phyloP scores from a whole-genome alignment of 2,113 vertebrate species.

The Phalacrocorax aristotelis region DNA sequence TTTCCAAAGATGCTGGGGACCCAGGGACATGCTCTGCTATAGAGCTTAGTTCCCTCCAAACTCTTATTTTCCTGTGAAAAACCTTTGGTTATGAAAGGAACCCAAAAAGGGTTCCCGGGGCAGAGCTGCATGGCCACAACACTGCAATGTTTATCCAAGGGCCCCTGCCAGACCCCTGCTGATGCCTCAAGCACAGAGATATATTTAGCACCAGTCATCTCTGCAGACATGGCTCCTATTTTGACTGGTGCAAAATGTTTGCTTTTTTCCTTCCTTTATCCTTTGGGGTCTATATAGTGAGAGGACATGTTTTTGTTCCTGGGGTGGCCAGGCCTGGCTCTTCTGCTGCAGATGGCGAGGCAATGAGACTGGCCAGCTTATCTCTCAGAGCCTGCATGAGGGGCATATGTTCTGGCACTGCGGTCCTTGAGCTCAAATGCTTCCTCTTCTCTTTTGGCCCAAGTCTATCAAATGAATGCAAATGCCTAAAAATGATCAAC shows the following conservation, averaged over 20 bases:
- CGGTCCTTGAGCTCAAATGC: neutral
- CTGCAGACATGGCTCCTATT: neutral
- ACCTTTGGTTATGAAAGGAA: neutral
- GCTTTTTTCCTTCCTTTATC: neutral
- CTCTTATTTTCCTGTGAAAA: neutral
- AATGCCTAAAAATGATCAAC: neutral
- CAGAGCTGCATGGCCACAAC: neutral
- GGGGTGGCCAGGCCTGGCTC: neutral
- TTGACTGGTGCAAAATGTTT: neutral
- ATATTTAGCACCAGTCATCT: neutral
- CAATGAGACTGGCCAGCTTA: neutral
- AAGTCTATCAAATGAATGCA: neutral
- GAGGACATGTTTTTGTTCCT: neutral
- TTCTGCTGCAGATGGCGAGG: fast-evolving
- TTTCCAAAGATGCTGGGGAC: neutral
- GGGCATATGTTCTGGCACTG: fast-evolving
- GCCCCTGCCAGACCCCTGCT: neutral
- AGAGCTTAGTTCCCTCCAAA: neutral
- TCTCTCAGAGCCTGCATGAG: neutral
- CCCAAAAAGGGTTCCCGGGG: neutral
- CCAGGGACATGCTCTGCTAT: neutral
- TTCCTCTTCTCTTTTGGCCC: neutral
- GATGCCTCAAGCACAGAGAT: neutral
- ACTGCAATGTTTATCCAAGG: neutral
- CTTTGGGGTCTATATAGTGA: neutral